Conservation (phyloP, 2,888 invertebrate species). For the Glyphotaelius pellucidus region DNA sequence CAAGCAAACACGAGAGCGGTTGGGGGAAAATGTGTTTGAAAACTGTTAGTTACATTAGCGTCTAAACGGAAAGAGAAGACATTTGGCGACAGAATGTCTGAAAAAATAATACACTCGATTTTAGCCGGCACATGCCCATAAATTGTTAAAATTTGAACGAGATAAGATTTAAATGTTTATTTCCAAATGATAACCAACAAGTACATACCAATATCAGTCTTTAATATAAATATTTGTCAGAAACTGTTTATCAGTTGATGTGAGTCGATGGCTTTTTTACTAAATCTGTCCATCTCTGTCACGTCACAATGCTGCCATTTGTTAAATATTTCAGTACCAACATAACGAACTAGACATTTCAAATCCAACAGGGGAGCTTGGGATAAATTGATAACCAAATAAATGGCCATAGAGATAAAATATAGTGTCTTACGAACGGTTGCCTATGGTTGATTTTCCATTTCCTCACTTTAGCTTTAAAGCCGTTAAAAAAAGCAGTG, state of each 20-base stretch:
- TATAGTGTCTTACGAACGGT: too few relatives aligned
- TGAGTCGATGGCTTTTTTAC: slow-evolving; percentile 58
- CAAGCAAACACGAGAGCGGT: slow-evolving; percentile 39
- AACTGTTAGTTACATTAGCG: slow-evolving; percentile 61
- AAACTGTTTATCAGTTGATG: slow-evolving; percentile 63
- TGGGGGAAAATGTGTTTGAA: slow-evolving; percentile 54
- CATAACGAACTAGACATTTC: not conserved
- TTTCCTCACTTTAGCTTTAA: too few relatives aligned
- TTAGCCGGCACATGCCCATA: slow-evolving; percentile 34
- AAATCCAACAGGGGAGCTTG: not conserved
- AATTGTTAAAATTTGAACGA: slow-evolving; percentile 19
- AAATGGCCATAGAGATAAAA: too few relatives aligned
- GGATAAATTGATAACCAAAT: too few relatives aligned
- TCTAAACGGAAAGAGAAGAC: slow-evolving; percentile 62
- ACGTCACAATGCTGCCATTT: slow-evolving; percentile 61
- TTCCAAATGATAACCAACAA: slow-evolving; percentile 21
- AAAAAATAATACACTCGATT: slow-evolving; percentile 47
- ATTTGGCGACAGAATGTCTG: slow-evolving; percentile 64
- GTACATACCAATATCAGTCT: slow-evolving; percentile 55
- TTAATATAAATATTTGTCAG: slow-evolving; percentile 56
- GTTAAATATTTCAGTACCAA: slow-evolving; percentile 33
- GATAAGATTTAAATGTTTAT: not conserved
- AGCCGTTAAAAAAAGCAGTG: too few relatives aligned
- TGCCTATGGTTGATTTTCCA: too few relatives aligned
- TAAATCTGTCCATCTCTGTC: slow-evolving; percentile 64